Percentiles rank a stretch among this genome's conserved stretches.
phyloP scores from a whole-genome alignment of 2,113 vertebrate species.

The Megaptera novaeangliae region DNA sequence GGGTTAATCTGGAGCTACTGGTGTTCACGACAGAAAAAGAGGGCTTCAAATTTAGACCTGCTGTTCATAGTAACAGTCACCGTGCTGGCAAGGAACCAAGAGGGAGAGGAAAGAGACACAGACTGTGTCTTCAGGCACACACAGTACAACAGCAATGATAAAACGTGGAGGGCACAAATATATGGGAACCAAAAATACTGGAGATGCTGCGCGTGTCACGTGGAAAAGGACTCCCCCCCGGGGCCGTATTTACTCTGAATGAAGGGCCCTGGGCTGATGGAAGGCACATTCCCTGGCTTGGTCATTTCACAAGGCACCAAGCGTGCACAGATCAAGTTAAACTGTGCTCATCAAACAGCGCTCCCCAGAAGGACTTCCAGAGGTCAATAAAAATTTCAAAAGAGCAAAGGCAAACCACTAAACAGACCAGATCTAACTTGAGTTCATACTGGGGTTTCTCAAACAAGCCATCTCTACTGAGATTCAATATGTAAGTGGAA shows the following conservation, averaged over 20 bases:
- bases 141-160: rapidly evolving
- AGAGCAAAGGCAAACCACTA: background rate
- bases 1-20: rapidly evolving
- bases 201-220: rapidly evolving
- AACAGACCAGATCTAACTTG: background rate
- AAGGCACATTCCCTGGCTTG: background rate
- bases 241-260: rapidly evolving
- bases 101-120: rapidly evolving
- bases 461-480: background rate
- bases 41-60: rapidly evolving
- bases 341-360: rapidly evolving
- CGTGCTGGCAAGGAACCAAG: rapidly evolving
- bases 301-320: background rate
- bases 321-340: too few species aligned
- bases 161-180: background rate
- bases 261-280: rapidly evolving
- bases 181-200: background rate
- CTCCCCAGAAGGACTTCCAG: background rate
- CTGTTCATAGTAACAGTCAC: too few species aligned
- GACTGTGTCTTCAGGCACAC: rapidly evolving
- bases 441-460: background rate
- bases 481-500: background rate
- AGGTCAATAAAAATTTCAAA: background rate
- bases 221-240: rapidly evolving
- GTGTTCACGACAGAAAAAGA: rapidly evolving